Conservation (phyloP, 1,140 invertebrate species). For the Lepidotrigona ventralis region DNA sequence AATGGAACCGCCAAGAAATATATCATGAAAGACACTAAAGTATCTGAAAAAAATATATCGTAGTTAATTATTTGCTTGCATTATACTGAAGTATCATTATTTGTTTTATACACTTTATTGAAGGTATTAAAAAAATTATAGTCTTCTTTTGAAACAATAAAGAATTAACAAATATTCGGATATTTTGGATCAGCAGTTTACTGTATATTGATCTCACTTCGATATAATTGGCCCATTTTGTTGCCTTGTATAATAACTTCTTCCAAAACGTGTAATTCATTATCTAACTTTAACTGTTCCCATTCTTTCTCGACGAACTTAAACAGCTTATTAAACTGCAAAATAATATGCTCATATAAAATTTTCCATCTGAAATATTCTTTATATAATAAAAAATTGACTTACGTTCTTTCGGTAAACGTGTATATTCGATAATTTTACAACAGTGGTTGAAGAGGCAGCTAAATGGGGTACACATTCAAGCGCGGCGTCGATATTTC, state of each 20-base stretch:
- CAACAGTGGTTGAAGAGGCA: not conserved
- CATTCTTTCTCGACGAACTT: not conserved
- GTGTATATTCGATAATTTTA: not conserved
- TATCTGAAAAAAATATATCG: not conserved
- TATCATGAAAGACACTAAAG: not conserved
- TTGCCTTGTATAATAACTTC: not conserved
- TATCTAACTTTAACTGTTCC: not conserved
- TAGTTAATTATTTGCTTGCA: not conserved
- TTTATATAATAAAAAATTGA: too few species aligned
- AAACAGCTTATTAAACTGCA: not conserved
- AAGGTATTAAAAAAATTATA: too few species aligned
- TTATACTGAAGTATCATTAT: not conserved
- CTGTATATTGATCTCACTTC: not conserved
- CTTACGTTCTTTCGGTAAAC: conserved; percentile 3
- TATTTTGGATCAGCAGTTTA: not conserved
- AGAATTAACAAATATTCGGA: too few species aligned
- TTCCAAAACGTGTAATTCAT: not conserved
- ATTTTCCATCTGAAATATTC: not conserved
- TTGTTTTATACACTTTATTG: too few species aligned
- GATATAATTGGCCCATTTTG: not conserved
- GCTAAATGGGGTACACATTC: conserved; percentile 3
- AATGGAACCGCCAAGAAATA: not conserved
- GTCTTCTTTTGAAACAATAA: too few species aligned
- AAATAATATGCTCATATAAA: not conserved
- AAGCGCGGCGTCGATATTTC: not conserved